Evolutionary conservation across 2,888 invertebrate species (phyloP), one percentile per base, ranked within the genome.

Genomic region (Volucella bombylans): DNA sequence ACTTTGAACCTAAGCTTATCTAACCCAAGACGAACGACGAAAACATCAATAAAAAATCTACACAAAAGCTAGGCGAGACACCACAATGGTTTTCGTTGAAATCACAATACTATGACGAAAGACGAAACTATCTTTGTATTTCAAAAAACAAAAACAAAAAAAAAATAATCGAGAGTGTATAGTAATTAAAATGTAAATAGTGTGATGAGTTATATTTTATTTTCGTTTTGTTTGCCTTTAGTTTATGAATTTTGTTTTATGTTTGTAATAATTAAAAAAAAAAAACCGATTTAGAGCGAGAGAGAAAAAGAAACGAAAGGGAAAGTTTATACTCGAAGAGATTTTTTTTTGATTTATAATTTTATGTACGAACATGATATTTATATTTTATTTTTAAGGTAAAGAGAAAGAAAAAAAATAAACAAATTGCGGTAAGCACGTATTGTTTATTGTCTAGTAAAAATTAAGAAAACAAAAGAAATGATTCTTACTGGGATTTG

Each of bases 161-260:
- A 23, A 23, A 2, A 23, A 23, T 6, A 31, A 31, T 31, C 31
- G 55, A 73, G 18, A 54, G 47, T 59, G 52, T 74, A 31, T 54
- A 68, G 77, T 77, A 77, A 77, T 77, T 77, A 73, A 31, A 31
- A 67, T 80, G 73, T 74, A 80, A 74, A 80, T 80, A 80, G 80
- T 80, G 80, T 74, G 69, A 82, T 82, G 69, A 80, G 77, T 62
- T 64, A 62, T 67, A n/a, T 64, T 55, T 64, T 62, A 47, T 55
- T 61, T 45, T 39, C 31, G 65, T 43, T 71, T 73, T 71, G 49
- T 57, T 52, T 69, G 12, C 38, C n/a, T 47, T 12, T 64, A 61
- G 38, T 50, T 47, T 62, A 49, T 68, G 47, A 14, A 62, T 69
- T 52, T 77, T 72, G 49, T 74, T 65, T 23, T 72, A 47, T 77